Base-by-base conservation (phyloP, 2,797 vertebrate genomes). In the Erpetoichthys calabaricus region DNA sequence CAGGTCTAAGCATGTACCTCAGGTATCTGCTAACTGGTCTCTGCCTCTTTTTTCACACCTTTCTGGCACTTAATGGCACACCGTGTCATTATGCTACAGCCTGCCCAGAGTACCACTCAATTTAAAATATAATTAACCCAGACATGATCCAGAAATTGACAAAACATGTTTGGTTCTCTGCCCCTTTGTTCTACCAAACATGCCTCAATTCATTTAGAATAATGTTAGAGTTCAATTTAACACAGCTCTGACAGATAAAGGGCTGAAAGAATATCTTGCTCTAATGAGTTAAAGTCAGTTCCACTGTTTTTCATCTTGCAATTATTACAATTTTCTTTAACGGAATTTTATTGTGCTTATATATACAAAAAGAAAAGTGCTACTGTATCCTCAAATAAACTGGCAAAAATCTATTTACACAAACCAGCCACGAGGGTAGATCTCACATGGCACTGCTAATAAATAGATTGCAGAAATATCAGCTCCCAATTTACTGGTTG, bases 11-110 rank as follows among this genome's bases (percentile, higher is more conserved):
- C 90, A 83, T 86, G 88, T 77, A 67, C 63, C 64, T 80, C 74
- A 86, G 86, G 85, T 90, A 89, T 89, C 83, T 84, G 86, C 85
- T 86, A 90, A 88, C 82, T 85, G 84, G 80, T 82, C 82, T 79
- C 79, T 72, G 80, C 73, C 80, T 82, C 77, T 81, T 82, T 88
- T 86, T 84, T 88, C 88, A 83, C 86, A 79, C 82, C 86, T 83
- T 65, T 74, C 75, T 74, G 76, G 69, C 79, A 86, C 85, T 86
- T 87, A 85, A 84, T 88, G 82, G 77, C 81, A 79, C 77, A 81
- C 76, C 73, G 69, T 77, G 81, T 82, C 79, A 75, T 74, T 80
- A 76, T 62, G 66, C 67, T 63, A 82, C 71, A 79, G 84, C 65
- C 71, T 80, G 79, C 85, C 77, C 72, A 68, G 55, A 70, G 70